Conservation (phyloP, 2,888 invertebrate genomes). For the Apamea anceps region DNA sequence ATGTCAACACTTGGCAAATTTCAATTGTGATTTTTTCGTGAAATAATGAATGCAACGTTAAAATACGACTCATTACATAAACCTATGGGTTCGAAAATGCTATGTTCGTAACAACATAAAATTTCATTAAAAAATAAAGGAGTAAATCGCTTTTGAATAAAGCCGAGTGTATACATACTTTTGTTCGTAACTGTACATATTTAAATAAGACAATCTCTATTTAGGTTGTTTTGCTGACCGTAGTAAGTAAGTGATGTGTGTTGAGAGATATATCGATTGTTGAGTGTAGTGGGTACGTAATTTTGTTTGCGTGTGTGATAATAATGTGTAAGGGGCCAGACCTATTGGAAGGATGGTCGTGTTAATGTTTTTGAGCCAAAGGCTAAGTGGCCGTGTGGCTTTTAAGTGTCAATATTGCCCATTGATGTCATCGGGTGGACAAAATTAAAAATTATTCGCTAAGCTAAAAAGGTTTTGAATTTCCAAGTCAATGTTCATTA, state of each 20-base stretch:
- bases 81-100: too few species aligned
- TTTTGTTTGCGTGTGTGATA: conserved; percentile 57
- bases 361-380: conserved; percentile 25
- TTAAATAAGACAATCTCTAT: background rate
- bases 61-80: too few species aligned
- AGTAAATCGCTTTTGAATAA: too few species aligned
- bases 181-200: too few species aligned
- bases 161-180: too few species aligned
- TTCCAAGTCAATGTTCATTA: conserved; percentile 3
- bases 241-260: conserved; percentile 46
- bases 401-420: background rate
- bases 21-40: too few species aligned
- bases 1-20: too few species aligned
- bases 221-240: conserved; percentile 58
- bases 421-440: background rate
- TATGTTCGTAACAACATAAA: too few species aligned
- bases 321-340: conserved; percentile 33
- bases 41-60: too few species aligned
- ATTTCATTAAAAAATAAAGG: too few species aligned
- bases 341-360: conserved; percentile 6
- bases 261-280: conserved; percentile 61
- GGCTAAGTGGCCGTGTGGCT: conserved; percentile 2
- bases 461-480: conserved; percentile 14
- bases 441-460: conserved; percentile 1
- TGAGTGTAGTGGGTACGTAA: conserved; percentile 69